A percentile compares a stretch with the other conserved stretches of the same genome.
Evolutionary conservation across 1,140 invertebrate genomes (phyloP).

Genomic region (Drosophila leontia): DNA sequence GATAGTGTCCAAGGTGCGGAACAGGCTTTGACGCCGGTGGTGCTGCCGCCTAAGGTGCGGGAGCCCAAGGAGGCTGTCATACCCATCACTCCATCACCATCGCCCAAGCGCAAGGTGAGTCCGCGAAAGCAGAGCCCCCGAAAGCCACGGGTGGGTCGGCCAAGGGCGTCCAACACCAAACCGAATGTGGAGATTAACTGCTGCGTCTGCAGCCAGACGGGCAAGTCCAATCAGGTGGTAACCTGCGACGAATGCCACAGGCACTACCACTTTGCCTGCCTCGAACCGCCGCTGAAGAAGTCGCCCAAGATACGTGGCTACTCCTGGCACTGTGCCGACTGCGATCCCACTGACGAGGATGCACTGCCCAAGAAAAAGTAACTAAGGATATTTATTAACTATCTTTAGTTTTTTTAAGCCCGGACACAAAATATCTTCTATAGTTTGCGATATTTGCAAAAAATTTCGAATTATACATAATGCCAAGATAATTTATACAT

Average conservation of each 20-base stretch:
- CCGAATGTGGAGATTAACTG: conserved; percentile 62
- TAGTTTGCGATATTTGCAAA: conserved; percentile 21
- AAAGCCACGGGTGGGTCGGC: conserved; percentile 63
- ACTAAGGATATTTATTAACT: conserved; percentile 2
- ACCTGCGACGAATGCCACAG: conserved; percentile 97
- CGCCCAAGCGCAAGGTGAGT: conserved; percentile 58
- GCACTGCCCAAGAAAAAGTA: conserved; percentile 56
- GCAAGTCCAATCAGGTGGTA: conserved; percentile 75
- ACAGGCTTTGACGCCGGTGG: conserved; percentile 23
- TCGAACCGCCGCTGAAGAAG: conserved; percentile 96
- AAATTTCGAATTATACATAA: background rate
- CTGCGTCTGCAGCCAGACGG: conserved; percentile 66
- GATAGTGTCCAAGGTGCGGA: conserved; percentile 53
- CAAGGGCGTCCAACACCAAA: conserved; percentile 54
- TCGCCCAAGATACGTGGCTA: conserved; percentile 96
- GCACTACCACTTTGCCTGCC: conserved; percentile 95
- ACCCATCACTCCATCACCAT: conserved; percentile 13
- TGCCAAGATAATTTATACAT: conserved; percentile 17
- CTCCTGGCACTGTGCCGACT: conserved; percentile 98
- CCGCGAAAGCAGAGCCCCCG: conserved; percentile 71
- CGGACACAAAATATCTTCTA: conserved; percentile 4
- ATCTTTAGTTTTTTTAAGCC: conserved; percentile 1
- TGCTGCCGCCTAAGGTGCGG: conserved; percentile 34
- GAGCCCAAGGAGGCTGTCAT: conserved; percentile 34
- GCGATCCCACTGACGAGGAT: conserved; percentile 91